A percentile compares a stretch with the other conserved stretches of the same genome.
These are phyloP conservation scores for Barnardius zonarius DNA, from an alignment of 2,113 vertebrate species.

Conservation along the genomic window DNA sequence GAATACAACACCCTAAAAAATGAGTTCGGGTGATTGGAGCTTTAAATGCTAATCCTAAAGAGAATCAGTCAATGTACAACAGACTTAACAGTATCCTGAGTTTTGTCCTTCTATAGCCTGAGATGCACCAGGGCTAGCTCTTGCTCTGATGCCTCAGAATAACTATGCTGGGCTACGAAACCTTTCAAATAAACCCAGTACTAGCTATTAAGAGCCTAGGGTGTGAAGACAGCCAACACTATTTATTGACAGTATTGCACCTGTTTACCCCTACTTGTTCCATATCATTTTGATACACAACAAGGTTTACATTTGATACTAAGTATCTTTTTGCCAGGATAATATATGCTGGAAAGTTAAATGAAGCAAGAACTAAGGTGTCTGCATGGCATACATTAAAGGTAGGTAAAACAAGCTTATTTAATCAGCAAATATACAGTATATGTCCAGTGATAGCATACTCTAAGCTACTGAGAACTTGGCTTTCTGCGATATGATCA, in stretches of 20 bases:
- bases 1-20: not conserved
- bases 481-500: not conserved
- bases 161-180: not conserved
- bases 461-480: not conserved
- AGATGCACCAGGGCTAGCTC: not conserved
- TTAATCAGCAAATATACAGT: not conserved
- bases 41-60: not conserved
- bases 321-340: not conserved
- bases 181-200: not conserved
- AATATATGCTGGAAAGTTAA: not conserved
- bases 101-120: not conserved
- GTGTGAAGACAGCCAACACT: not conserved
- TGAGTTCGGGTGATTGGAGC: not conserved
- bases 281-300: not conserved
- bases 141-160: not conserved
- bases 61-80: not conserved
- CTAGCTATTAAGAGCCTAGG: not conserved
- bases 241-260: not conserved
- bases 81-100: not conserved
- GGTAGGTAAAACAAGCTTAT: not conserved
- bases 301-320: not conserved
- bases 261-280: not conserved
- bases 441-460: not conserved
- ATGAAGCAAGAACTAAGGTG: not conserved
- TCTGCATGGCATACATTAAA: not conserved